phyloP scores from a whole-genome alignment of 2,113 vertebrate species.

The Isurus oxyrinchus region DNA sequence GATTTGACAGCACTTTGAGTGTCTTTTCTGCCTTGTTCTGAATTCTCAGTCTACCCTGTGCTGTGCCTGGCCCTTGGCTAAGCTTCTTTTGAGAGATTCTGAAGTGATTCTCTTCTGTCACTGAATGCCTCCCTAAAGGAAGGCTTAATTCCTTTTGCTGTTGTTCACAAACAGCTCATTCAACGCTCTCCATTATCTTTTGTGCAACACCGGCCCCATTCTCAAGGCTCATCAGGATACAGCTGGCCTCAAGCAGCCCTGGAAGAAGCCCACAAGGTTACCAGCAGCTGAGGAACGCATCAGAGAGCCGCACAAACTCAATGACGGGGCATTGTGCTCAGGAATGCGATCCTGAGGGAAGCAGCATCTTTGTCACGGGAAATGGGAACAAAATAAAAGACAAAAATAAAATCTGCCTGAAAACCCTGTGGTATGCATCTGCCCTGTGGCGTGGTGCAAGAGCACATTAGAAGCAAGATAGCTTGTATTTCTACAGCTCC shows the following conservation, averaged over 20 bases:
- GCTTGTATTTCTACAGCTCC: neutral
- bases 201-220: neutral
- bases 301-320: neutral
- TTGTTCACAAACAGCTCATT: neutral
- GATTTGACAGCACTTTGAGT: neutral
- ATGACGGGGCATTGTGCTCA: neutral
- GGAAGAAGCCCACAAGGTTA: neutral
- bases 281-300: neutral
- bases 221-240: neutral
- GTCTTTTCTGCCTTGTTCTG: neutral
- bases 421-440: neutral
- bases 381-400: neutral
- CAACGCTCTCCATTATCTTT: neutral
- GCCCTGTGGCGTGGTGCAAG: neutral
- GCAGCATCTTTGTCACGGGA: neutral
- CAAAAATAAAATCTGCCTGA: neutral
- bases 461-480: neutral
- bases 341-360: neutral
- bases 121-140: neutral
- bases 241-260: neutral
- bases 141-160: neutral
- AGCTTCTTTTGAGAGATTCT: neutral
- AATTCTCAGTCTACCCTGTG: neutral
- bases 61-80: neutral
- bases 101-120: neutral